Conservation (phyloP, 2,888 invertebrate genomes). For the Ectemnius cavifrons region DNA sequence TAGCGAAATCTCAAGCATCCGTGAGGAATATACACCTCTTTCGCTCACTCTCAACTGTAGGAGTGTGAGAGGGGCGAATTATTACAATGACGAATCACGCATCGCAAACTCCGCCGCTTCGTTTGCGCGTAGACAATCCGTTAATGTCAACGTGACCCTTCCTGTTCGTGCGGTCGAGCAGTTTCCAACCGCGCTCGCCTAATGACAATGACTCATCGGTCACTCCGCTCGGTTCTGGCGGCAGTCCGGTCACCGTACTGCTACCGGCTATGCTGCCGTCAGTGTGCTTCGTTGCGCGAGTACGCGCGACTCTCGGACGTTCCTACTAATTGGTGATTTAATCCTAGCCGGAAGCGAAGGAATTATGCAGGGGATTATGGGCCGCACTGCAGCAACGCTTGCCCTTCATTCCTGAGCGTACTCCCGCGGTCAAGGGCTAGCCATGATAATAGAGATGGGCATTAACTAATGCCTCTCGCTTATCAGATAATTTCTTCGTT, state of each 20-base stretch:
- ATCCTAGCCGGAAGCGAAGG: slow-evolving; percentile 44
- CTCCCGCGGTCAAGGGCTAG: slow-evolving; percentile 2
- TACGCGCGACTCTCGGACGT: slow-evolving; percentile 24
- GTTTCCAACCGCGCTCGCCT: slow-evolving; percentile 43
- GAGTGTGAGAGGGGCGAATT: slow-evolving; percentile 35
- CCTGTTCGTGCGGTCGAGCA: slow-evolving; percentile 24
- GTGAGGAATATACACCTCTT: too few relatives aligned
- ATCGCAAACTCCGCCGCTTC: slow-evolving; percentile 15
- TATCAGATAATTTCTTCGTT: too few relatives aligned
- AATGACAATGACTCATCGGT: slow-evolving; percentile 62
- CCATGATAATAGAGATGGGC: neutral
- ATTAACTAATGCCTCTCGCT: too few relatives aligned
- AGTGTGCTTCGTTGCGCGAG: slow-evolving; percentile 19
- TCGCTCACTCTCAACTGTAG: neutral
- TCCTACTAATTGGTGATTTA: slow-evolving; percentile 54
- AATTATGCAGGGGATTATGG: slow-evolving; percentile 41
- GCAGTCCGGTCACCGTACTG: slow-evolving; percentile 12
- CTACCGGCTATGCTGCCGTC: slow-evolving; percentile 27
- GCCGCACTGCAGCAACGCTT: slow-evolving; percentile 33
- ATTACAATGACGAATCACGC: slow-evolving; percentile 53
- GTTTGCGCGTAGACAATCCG: slow-evolving; percentile 47
- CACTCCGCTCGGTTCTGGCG: slow-evolving; percentile 13
- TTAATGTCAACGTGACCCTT: slow-evolving; percentile 50
- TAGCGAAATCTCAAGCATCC: too few relatives aligned
- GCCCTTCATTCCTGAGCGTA: slow-evolving; percentile 10